Percentiles rank a stretch among this genome's conserved stretches.
Evolutionary conservation across 1,140 invertebrate species (phyloP).

Genomic region (Drosophila miranda): DNA sequence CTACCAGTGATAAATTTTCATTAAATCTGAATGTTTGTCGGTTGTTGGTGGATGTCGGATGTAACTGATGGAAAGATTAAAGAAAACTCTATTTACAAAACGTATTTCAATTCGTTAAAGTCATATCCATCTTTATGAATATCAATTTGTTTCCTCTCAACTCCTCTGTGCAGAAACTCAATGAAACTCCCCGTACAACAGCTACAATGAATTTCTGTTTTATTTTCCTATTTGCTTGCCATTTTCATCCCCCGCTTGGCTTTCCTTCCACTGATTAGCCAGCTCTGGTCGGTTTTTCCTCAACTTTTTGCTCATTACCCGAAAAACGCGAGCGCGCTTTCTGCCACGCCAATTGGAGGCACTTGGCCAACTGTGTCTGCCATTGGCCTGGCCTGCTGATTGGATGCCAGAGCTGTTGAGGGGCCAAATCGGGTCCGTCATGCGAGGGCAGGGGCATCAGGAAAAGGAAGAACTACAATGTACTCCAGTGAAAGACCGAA

Average conservation of each 20-base stretch:
- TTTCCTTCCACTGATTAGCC: slow-evolving; percentile 53
- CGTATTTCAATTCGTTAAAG: neutral
- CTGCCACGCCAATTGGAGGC: slow-evolving; percentile 68
- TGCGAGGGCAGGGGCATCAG: neutral
- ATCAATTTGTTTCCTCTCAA: too few species aligned
- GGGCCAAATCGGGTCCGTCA: slow-evolving; percentile 31
- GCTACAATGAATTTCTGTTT: neutral
- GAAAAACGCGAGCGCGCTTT: slow-evolving; percentile 66
- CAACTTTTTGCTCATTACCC: slow-evolving; percentile 73
- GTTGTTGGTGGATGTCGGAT: neutral
- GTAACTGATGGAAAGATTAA: neutral
- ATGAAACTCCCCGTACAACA: too few species aligned
- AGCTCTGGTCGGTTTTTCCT: slow-evolving; percentile 46
- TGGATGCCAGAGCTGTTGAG: slow-evolving; percentile 52
- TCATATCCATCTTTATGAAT: too few species aligned
- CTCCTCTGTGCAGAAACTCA: too few species aligned
- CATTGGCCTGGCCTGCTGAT: slow-evolving; percentile 70
- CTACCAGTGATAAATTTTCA: slow-evolving; percentile 69
- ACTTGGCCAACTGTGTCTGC: slow-evolving; percentile 61
- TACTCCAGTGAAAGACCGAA: too few species aligned
- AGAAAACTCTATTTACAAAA: neutral
- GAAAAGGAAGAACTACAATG: too few species aligned
- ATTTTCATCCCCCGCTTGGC: slow-evolving; percentile 53
- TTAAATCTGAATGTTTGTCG: slow-evolving; percentile 33
- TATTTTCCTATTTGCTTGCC: slow-evolving; percentile 30